phyloP scores from a whole-genome alignment of 2,888 invertebrate species.

The Linyphia triangularis region DNA sequence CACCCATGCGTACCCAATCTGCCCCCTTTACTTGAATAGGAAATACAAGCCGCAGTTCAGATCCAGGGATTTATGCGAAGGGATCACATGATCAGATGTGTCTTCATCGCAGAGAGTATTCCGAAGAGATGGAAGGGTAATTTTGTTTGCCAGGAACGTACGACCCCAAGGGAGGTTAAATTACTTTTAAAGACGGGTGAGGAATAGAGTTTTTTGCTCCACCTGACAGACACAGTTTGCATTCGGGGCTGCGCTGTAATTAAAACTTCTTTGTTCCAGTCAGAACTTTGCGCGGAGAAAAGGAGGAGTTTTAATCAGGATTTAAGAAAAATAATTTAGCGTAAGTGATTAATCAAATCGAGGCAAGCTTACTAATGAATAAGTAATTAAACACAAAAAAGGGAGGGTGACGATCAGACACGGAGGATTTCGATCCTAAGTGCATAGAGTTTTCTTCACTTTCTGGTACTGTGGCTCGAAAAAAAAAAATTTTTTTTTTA shows the following conservation, averaged over 20 bases:
- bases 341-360: slow-evolving; percentile 68
- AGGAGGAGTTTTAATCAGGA: slow-evolving; percentile 67
- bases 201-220: slow-evolving; percentile 66
- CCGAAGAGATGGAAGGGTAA: slow-evolving; percentile 39
- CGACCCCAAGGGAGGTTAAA: slow-evolving; percentile 61
- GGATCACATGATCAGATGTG: slow-evolving; percentile 55
- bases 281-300: slow-evolving; percentile 11
- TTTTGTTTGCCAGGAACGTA: slow-evolving; percentile 54
- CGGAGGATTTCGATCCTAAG: neutral
- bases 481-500: too few species aligned
- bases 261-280: slow-evolving; percentile 70
- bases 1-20: slow-evolving; percentile 64
- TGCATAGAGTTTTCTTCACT: too few species aligned
- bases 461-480: too few species aligned
- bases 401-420: neutral
- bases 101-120: slow-evolving; percentile 51
- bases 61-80: slow-evolving; percentile 58
- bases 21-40: slow-evolving; percentile 62
- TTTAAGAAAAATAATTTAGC: slow-evolving; percentile 63
- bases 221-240: slow-evolving; percentile 70
- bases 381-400: slow-evolving; percentile 25
- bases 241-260: slow-evolving; percentile 51
- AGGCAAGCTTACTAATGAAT: slow-evolving; percentile 38
- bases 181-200: slow-evolving; percentile 73
- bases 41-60: slow-evolving; percentile 59